Base-by-base conservation (phyloP, 2,888 invertebrate species). In the Ichneumoninae sp. region DNA sequence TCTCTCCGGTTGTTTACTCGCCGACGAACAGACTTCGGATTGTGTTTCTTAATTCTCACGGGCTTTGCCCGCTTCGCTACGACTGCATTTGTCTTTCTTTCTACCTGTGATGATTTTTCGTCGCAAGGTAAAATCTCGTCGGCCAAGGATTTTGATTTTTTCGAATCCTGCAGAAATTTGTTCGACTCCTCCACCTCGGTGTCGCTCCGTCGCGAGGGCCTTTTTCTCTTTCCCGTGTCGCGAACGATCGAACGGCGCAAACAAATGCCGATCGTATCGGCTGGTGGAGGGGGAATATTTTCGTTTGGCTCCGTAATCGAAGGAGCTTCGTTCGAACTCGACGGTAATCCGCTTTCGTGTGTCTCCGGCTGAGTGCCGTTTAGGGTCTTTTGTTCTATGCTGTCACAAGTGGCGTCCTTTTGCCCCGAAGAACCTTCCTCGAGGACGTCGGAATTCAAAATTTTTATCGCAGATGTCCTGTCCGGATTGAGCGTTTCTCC, bases 1-100 rank as follows among this genome's bases (percentile, higher is more conserved):
- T 54, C 77, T 78, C 10, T 82, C 52, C 0, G 44, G 50, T 19
- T 10, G 16, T 60, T 44, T 3, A 16, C n/a, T 10, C 44, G 72
- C 26, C 60, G 72, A 10, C 60, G 72, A 30, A 47, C 26, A 16
- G 44, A 62, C 26, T 44, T 60, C 10, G 44, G 44, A 44, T 47
- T 16, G 36, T 7, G 22, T 6, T 8, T 60, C 16, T 5, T 47
- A 0, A 7, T 6, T 47, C 54, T 36, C 3, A 2, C 26, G n/a
- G 40, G 26, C 44, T 44, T 47, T 1, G 62, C 8, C 44, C 30
- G n/a, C 47, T 62, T 13, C 10, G 10, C 10, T 10, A 16, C 47
- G n/a, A 19, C 13, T 19, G 22, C 40, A n/a, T 22, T 52, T n/a
- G 8, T 30, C 26, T 30, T 60, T 10, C 4, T 30, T n/a, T n/a